Conservation (phyloP, 2,888 invertebrate genomes). For the Bombylius discolor region DNA sequence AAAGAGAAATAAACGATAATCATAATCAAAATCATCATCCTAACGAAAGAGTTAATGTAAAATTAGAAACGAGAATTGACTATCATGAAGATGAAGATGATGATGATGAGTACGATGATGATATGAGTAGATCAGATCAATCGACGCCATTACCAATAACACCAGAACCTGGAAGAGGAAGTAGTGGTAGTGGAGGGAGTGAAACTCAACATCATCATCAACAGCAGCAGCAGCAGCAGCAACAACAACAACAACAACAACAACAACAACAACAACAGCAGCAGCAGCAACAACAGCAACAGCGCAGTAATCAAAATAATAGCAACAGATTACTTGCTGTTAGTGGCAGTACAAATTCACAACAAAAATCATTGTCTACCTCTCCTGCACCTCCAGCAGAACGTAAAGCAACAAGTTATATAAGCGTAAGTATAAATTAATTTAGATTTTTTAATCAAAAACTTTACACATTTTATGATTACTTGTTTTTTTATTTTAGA, state of each 20-base stretch:
- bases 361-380: conserved; percentile 30
- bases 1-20: conserved; percentile 15
- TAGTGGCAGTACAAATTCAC: conserved; percentile 8
- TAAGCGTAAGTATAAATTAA: conserved; percentile 39
- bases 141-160: conserved; percentile 20
- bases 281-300: neutral
- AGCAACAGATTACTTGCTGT: neutral
- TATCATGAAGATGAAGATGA: conserved; percentile 27
- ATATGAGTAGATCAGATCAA: conserved; percentile 26
- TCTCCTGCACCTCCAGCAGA: conserved; percentile 42
- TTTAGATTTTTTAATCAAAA: neutral
- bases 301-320: neutral
- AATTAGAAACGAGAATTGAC: conserved; percentile 32
- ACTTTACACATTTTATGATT: neutral
- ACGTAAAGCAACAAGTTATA: conserved; percentile 48
- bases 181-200: neutral
- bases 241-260: neutral
- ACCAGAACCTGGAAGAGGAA: conserved; percentile 9
- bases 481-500: conserved; percentile 17
- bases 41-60: conserved; percentile 25
- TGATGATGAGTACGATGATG: conserved; percentile 17
- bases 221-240: neutral
- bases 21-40: conserved; percentile 11
- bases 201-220: neutral
- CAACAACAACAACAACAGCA: neutral